Evolutionary conservation across 2,797 vertebrate species (phyloP).

Genomic region (Tachyglossus aculeatus): DNA sequence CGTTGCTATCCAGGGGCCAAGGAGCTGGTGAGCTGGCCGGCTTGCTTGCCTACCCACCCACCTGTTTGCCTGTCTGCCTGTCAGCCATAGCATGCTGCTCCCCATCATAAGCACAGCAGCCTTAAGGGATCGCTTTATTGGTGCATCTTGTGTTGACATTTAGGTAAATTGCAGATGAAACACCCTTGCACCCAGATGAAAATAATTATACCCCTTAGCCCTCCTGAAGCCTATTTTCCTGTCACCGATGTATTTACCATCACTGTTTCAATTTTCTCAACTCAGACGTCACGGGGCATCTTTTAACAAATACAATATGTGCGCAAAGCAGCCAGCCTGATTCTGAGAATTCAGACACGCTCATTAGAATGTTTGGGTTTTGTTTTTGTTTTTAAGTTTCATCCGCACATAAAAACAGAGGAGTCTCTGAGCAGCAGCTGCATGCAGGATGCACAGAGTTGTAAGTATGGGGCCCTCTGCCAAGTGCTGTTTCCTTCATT

Average conservation of each 20-base stretch:
- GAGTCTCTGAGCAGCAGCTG: conserved; percentile 41
- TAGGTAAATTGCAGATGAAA: conserved; percentile 18
- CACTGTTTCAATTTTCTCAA: conserved; percentile 24
- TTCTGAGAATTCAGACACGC: conserved; percentile 20
- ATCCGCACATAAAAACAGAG: conserved; percentile 13
- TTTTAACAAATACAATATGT: conserved; percentile 29
- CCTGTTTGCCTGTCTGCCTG: no score
- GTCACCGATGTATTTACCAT: conserved; percentile 15
- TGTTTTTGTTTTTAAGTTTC: background rate
- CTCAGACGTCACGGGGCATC: conserved; percentile 19
- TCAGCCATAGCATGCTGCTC: background rate
- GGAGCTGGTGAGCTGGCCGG: no score
- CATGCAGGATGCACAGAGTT: conserved; percentile 27
- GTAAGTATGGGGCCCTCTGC: conserved; percentile 29
- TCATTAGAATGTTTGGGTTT: conserved; percentile 1
- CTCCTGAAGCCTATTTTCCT: conserved; percentile 16
- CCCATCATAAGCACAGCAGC: background rate
- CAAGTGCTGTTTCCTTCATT: conserved; percentile 59
- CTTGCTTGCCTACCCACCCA: background rate
- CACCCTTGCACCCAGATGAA: conserved; percentile 25
- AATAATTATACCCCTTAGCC: conserved; percentile 28
- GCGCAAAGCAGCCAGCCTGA: background rate
- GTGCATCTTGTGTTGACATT: background rate
- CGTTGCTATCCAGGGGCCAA: no score
- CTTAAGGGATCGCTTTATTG: background rate